Conservation (phyloP, 2,797 vertebrate genomes). For the Glyptemys insculpta region DNA sequence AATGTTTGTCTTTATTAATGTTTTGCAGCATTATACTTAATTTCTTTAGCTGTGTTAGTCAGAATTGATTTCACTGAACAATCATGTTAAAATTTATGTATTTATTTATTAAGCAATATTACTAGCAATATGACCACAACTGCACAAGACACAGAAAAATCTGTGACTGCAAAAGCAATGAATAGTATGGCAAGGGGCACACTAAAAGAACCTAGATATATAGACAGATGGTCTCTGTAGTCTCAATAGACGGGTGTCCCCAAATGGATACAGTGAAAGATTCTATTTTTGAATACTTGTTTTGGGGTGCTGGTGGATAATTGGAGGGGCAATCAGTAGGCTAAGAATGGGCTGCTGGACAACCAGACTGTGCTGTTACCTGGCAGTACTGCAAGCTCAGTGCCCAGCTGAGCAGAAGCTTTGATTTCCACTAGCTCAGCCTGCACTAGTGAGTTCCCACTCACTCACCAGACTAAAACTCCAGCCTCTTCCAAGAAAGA, state of each 20-base stretch:
- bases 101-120: neutral
- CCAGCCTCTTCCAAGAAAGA: neutral
- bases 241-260: neutral
- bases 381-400: neutral
- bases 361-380: neutral
- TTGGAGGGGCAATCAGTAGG: neutral
- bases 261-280: neutral
- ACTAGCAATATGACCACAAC: neutral
- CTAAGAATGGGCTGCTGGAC: neutral
- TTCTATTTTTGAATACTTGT: neutral
- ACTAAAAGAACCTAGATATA: neutral
- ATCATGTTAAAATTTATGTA: neutral
- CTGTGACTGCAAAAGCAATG: neutral
- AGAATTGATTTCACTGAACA: neutral
- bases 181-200: neutral
- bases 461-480: neutral
- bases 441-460: neutral
- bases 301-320: neutral
- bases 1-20: neutral
- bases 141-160: neutral
- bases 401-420: neutral
- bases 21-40: neutral
- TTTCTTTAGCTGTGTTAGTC: slow-evolving; percentile 21
- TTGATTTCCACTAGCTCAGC: no score
- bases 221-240: neutral